Evolutionary conservation across 2,888 invertebrate genomes (phyloP).

Genomic region (Rapana venosa): DNA sequence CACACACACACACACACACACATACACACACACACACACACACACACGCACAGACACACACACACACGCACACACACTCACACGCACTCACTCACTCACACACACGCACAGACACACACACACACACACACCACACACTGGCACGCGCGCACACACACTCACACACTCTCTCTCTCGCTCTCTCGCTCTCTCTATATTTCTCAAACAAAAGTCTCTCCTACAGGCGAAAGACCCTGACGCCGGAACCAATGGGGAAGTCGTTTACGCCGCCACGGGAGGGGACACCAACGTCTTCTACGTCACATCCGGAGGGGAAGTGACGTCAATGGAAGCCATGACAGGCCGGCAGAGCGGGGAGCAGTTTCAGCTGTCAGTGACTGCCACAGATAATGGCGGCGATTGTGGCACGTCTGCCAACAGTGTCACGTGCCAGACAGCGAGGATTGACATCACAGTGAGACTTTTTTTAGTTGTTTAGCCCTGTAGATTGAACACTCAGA

Average conservation of each 20-base stretch:
- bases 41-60: no score
- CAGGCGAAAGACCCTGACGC: slow-evolving; percentile 57
- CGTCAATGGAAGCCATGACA: slow-evolving; percentile 41
- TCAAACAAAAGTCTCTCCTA: not conserved
- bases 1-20: no score
- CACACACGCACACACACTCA: no score
- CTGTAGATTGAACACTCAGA: no score
- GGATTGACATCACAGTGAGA: slow-evolving; percentile 28
- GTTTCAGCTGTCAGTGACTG: slow-evolving; percentile 45
- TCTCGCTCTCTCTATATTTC: not conserved
- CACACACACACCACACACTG: no score
- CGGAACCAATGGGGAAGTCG: slow-evolving; percentile 52
- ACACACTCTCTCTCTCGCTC: not conserved
- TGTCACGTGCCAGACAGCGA: slow-evolving; percentile 1
- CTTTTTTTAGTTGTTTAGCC: no score
- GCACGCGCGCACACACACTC: no score
- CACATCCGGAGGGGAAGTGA: slow-evolving; percentile 42
- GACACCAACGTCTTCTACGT: slow-evolving; percentile 44
- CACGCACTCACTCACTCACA: no score
- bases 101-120: no score
- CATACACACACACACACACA: no score
- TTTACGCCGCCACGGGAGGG: slow-evolving; percentile 44
- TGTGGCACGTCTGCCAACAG: not conserved
- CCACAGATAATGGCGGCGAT: slow-evolving; percentile 48
- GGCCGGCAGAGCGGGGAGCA: not conserved